phyloP scores from a whole-genome alignment of 2,113 vertebrate genomes.

The Mixornis gularis region DNA sequence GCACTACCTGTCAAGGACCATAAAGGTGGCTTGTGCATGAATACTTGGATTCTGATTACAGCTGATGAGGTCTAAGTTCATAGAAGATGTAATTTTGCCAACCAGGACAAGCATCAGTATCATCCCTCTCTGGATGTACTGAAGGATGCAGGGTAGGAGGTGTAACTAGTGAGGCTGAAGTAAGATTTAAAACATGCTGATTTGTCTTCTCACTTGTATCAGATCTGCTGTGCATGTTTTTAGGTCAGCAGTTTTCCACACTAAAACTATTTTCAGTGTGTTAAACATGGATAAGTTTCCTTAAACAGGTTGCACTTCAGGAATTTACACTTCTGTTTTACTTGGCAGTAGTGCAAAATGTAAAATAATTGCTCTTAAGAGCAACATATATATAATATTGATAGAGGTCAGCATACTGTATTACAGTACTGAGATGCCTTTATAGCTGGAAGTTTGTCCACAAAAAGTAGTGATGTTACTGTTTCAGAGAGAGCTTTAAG shows the following conservation, averaged over 20 bases:
- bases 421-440: neutral
- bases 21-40: neutral
- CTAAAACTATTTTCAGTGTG: neutral
- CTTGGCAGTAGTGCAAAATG: neutral
- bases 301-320: neutral
- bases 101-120: accelerated
- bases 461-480: neutral
- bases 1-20: neutral
- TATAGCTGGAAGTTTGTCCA: neutral
- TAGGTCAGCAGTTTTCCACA: neutral
- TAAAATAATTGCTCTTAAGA: neutral
- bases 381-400: neutral
- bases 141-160: neutral
- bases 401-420: neutral
- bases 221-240: neutral
- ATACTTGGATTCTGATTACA: neutral
- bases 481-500: neutral
- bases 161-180: neutral
- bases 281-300: neutral
- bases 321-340: neutral
- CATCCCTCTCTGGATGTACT: neutral
- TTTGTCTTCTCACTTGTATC: neutral
- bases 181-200: neutral
- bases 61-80: neutral
- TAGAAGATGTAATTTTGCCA: neutral